A percentile compares a stretch with the other conserved stretches of the same genome.
These are phyloP conservation scores for Allygus modestus DNA, from an alignment of 2,888 invertebrate genomes.

Conservation along the genomic window DNA sequence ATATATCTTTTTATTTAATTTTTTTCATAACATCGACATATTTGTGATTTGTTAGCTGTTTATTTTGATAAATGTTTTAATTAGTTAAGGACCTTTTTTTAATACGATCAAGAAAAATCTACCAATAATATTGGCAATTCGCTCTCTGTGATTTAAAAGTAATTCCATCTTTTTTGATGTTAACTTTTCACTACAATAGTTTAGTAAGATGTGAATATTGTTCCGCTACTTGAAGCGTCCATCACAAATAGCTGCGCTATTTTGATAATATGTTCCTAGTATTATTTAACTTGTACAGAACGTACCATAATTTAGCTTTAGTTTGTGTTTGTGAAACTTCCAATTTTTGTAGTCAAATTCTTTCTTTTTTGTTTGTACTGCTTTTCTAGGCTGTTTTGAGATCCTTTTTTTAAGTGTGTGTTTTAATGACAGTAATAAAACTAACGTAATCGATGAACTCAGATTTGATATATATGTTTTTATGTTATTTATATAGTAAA, in stretches of 20 bases:
- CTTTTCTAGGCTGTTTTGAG: background rate
- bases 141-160: background rate
- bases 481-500: conserved; percentile 42
- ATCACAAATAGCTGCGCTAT: conserved; percentile 30
- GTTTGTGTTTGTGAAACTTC: background rate
- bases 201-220: background rate
- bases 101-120: background rate
- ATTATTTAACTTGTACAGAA: conserved; percentile 26
- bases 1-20: background rate
- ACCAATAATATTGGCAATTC: background rate
- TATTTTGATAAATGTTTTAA: conserved; percentile 4
- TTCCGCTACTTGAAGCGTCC: background rate
- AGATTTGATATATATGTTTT: conserved; percentile 32
- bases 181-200: background rate
- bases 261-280: conserved; percentile 43
- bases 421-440: background rate
- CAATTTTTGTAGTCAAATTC: background rate
- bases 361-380: conserved; percentile 26
- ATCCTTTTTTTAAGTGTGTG: background rate
- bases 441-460: conserved; percentile 5
- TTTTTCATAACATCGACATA: background rate
- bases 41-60: background rate
- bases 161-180: conserved; percentile 20
- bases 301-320: conserved; percentile 12
- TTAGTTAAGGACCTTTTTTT: background rate